These are phyloP conservation scores for Diorhabda elongata DNA, from an alignment of 1,140 invertebrate genomes.

Conservation along the genomic window DNA sequence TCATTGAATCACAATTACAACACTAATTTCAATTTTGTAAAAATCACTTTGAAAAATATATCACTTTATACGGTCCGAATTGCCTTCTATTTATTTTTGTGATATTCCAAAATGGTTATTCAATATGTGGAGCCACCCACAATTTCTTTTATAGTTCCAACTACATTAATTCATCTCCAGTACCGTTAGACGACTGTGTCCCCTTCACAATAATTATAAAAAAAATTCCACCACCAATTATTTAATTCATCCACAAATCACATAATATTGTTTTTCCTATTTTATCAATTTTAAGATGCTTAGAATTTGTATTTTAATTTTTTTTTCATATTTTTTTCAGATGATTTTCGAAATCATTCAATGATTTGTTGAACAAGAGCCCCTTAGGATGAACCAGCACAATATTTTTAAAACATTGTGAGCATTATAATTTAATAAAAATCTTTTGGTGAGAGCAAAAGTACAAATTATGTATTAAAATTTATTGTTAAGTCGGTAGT, in stretches of 20 bases:
- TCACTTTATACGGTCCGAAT: no score
- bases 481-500: not conserved
- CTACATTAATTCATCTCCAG: not conserved
- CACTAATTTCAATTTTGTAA: no score
- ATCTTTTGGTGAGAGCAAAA: constrained; percentile 47
- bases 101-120: no score
- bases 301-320: constrained; percentile 15
- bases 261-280: not conserved
- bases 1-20: no score
- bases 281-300: constrained; percentile 8
- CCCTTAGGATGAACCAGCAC: not conserved
- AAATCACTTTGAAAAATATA: no score
- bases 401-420: not conserved
- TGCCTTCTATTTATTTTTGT: no score
- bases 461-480: constrained; percentile 40
- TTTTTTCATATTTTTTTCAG: constrained; percentile 5
- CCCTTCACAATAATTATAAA: not conserved
- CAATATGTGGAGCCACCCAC: no score
- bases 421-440: constrained; percentile 19
- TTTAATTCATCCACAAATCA: not conserved
- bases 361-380: not conserved
- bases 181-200: not conserved
- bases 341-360: not conserved
- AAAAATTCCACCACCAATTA: not conserved
- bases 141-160: not conserved